Evolutionary conservation across 2,113 vertebrate species (phyloP).

Genomic region (Propithecus coquereli): DNA sequence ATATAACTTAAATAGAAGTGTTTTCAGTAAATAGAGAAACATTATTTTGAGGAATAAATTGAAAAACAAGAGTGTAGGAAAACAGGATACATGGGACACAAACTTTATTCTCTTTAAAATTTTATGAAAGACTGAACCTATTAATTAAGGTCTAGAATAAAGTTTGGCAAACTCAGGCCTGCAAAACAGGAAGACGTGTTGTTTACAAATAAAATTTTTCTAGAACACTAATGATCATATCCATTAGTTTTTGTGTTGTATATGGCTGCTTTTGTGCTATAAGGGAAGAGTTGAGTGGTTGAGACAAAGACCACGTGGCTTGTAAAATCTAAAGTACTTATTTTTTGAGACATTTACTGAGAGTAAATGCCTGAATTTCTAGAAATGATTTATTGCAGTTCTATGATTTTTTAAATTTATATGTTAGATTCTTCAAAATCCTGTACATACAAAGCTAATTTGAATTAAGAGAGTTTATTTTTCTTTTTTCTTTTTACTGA

Average conservation of each 20-base stretch:
- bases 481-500: neutral
- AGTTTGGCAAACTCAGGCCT: neutral
- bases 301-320: neutral
- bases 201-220: neutral
- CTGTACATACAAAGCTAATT: neutral
- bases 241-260: neutral
- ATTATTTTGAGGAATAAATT: neutral
- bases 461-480: neutral
- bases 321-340: neutral
- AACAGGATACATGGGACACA: accelerated
- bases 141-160: neutral
- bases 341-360: neutral
- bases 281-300: neutral
- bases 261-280: neutral
- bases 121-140: neutral
- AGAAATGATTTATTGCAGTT: neutral
- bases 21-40: neutral
- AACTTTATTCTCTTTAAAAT: neutral
- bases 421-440: neutral
- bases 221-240: neutral
- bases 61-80: neutral
- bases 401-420: neutral
- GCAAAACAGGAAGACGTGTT: neutral
- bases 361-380: neutral
- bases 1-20: neutral